Conservation (phyloP, 2,113 vertebrate genomes). For the Oriolus oriolus region DNA sequence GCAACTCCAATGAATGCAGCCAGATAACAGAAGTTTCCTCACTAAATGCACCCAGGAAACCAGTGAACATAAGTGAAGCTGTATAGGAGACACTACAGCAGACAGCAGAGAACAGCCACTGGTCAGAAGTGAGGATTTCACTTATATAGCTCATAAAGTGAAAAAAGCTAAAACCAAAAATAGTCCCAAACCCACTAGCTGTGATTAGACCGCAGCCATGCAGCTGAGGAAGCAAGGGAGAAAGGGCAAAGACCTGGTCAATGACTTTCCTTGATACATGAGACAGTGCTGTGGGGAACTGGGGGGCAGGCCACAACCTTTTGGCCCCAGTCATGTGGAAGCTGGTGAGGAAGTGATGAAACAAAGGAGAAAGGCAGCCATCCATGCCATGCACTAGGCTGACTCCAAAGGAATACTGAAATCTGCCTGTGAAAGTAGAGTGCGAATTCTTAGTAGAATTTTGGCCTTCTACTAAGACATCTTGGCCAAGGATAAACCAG, state of each 20-base stretch:
- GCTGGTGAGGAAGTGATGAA: neutral
- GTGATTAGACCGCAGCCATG: neutral
- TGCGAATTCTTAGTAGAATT: neutral
- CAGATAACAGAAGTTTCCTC: neutral
- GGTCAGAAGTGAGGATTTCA: neutral
- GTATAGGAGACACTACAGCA: neutral
- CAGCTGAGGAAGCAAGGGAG: neutral
- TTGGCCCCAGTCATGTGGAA: neutral
- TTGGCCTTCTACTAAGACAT: neutral
- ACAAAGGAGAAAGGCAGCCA: neutral
- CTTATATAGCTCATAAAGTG: neutral
- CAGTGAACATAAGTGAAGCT: neutral
- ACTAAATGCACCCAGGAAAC: neutral
- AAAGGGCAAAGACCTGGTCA: neutral
- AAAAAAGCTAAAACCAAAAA: accelerated
- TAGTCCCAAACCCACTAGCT: neutral
- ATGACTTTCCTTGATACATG: neutral
- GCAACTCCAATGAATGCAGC: neutral
- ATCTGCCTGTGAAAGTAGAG: neutral
- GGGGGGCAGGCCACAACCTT: neutral
- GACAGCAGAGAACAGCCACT: neutral
- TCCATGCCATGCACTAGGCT: neutral
- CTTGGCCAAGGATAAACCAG: neutral
- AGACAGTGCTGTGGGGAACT: neutral
- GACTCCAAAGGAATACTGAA: neutral